Evolutionary conservation across 2,888 invertebrate genomes (phyloP), one percentile per base, ranked within the genome.

Genomic region (Drepanosiphum platanoidis): DNA sequence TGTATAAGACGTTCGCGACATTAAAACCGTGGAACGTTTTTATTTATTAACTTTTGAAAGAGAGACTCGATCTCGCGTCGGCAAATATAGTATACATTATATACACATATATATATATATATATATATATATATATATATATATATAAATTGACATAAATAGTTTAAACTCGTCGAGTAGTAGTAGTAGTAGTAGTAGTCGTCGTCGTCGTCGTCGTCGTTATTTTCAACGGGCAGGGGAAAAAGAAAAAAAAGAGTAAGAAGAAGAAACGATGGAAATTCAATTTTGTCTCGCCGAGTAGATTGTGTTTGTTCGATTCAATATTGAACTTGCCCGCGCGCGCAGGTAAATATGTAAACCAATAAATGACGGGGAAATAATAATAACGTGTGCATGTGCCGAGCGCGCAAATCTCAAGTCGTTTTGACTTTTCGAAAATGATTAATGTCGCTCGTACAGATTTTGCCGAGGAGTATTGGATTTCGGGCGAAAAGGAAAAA

Each of bases 371-470:
- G 22, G n/a, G n/a, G 30, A 39, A 77, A 64, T 64, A 64, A 77
- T 39, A 52, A 75, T 58, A 22, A 68, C 8, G 27, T 22, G 22
- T n/a, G 58, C 27, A 39, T 18, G 58, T 36, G 30, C 52, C 27
- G 27, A 30, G 52, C 52, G 18, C 52, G 18, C 70, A 70, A 36
- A 70, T 81, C 80, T 81, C 80, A 81, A 81, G 80, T 34, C 52
- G 52, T 81, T 81, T 70, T 71, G 68, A 52, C 70, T 81, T 70
- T 81, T 58, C 22, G 11, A 36, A 81, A 52, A 81, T 81, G 70
- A 81, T 81, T 81, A 81, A 81, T 81, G 52, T 70, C 36, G 36
- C 34, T 58, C 58, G 42, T 15, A 18, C 36, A 52, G 68, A 80
- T 80, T 80, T 80, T 70, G 70, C 58, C 11, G 4, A 36, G 30